phyloP scores from a whole-genome alignment of 2,888 invertebrate genomes.

The Luffia ferchaultella region DNA sequence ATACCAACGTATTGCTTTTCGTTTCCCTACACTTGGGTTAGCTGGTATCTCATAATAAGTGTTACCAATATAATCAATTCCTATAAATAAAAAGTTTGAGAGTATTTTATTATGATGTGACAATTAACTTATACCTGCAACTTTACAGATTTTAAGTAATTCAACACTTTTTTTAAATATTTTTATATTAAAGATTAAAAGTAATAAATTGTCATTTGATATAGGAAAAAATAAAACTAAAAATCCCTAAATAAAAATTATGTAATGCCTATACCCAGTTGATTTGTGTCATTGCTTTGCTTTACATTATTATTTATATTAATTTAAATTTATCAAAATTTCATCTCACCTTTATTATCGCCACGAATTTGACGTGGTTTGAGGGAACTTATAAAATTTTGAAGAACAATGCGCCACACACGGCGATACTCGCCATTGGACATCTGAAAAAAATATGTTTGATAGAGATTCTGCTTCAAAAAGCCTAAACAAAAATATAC shows the following conservation, averaged over 20 bases:
- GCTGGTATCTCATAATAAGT: slow-evolving; percentile 82
- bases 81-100: slow-evolving; percentile 45
- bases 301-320: neutral
- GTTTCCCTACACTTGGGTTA: slow-evolving; percentile 70
- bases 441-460: slow-evolving; percentile 41
- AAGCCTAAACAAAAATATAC: no score
- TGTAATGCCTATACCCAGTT: no score
- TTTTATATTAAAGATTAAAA: neutral
- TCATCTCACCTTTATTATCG: slow-evolving; percentile 40
- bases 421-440: slow-evolving; percentile 34
- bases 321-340: neutral
- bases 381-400: slow-evolving; percentile 71
- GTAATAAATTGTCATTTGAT: no score
- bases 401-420: slow-evolving; percentile 55
- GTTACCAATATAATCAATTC: slow-evolving; percentile 83
- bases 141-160: no score
- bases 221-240: no score
- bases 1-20: slow-evolving; percentile 76
- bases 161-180: neutral
- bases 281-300: no score
- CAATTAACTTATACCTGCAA: no score
- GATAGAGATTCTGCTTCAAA: no score
- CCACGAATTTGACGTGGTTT: slow-evolving; percentile 41
- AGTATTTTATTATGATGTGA: neutral
- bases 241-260: no score